These are phyloP conservation scores for Peromyscus californicus DNA, from an alignment of 2,113 vertebrate genomes.

Conservation along the genomic window DNA sequence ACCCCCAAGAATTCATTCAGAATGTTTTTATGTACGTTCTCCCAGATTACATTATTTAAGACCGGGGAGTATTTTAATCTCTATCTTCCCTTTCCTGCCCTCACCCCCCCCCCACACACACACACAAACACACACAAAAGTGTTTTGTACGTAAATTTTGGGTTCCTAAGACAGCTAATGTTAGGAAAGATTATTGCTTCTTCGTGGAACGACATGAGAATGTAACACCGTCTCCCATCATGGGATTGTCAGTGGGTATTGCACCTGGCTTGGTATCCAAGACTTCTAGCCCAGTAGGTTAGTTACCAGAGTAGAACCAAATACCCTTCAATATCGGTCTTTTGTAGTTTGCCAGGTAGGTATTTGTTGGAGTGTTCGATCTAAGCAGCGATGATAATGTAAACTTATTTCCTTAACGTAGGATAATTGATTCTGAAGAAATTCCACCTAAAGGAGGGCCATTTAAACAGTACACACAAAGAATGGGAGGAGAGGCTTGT, in stretches of 20 bases:
- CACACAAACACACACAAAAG: not conserved
- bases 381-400: not conserved
- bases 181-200: not conserved
- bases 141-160: not conserved
- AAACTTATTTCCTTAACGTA: not conserved
- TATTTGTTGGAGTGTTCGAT: not conserved
- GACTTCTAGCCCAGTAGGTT: not conserved
- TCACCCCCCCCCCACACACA: not conserved
- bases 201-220: not conserved
- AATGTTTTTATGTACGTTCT: not conserved
- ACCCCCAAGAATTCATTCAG: not conserved
- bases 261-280: not conserved
- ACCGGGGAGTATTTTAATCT: not conserved
- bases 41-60: not conserved
- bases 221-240: not conserved
- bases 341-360: not conserved
- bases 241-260: not conserved
- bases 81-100: not conserved
- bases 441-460: not conserved
- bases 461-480: not conserved
- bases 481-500: not conserved
- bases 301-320: not conserved
- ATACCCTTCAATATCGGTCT: not conserved
- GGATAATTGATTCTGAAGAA: constrained; percentile 4
- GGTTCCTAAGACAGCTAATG: not conserved